Percentiles rank a stretch among this genome's conserved stretches.
Evolutionary conservation across 2,888 invertebrate genomes (phyloP).

Genomic region (Bellardia pandia): DNA sequence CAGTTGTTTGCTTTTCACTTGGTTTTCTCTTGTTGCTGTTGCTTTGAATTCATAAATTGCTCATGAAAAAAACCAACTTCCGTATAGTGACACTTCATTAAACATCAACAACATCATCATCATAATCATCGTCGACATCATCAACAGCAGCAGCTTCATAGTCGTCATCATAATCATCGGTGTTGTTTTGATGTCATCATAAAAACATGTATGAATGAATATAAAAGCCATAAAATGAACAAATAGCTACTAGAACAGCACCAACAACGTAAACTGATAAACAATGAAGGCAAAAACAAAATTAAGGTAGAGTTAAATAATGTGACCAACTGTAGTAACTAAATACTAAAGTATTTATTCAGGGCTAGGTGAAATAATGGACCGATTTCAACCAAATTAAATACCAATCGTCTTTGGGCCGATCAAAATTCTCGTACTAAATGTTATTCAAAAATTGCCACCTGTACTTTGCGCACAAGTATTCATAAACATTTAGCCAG

Average conservation of each 20-base stretch:
- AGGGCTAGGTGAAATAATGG: too few relatives aligned
- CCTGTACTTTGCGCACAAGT: too few relatives aligned
- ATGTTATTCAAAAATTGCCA: too few relatives aligned
- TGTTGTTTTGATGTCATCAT: conserved; percentile 59
- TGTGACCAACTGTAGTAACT: conserved; percentile 5
- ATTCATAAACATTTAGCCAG: too few relatives aligned
- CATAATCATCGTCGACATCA: conserved; percentile 29
- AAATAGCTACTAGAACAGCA: conserved; percentile 28
- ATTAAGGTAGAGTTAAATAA: background rate
- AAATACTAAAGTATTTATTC: background rate
- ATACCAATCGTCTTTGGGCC: too few relatives aligned
- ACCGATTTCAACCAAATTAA: too few relatives aligned
- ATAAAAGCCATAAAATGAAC: conserved; percentile 56
- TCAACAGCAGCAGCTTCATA: background rate
- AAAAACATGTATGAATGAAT: conserved; percentile 49
- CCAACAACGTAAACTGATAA: conserved; percentile 22
- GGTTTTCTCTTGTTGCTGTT: conserved; percentile 22
- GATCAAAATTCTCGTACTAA: too few relatives aligned
- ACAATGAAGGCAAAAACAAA: background rate
- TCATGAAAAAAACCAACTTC: conserved; percentile 67
- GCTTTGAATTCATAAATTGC: conserved; percentile 65
- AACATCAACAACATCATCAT: conserved; percentile 60
- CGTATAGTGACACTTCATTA: conserved; percentile 72
- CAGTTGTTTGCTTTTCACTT: conserved; percentile 47
- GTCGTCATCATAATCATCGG: conserved; percentile 40